These are phyloP conservation scores for Aleiodes alternator DNA, from an alignment of 2,888 invertebrate genomes.

Conservation along the genomic window DNA sequence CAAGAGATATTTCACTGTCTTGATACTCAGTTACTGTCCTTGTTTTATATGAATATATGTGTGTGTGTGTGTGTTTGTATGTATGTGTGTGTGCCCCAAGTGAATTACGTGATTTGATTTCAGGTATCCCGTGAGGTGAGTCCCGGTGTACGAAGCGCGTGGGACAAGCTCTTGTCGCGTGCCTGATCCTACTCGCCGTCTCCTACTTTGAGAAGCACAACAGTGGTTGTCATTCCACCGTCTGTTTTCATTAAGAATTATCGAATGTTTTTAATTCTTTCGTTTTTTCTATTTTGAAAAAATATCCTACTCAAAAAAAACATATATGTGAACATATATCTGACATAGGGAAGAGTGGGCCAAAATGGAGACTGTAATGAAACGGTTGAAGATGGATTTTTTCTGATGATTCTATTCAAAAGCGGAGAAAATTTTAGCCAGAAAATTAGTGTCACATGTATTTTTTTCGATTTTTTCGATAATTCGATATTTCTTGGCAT, in stretches of 20 bases:
- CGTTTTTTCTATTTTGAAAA: neutral
- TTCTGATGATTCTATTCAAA: too few relatives aligned
- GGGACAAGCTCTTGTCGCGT: slow-evolving; percentile 65
- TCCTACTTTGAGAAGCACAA: slow-evolving; percentile 36
- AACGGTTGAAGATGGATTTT: too few relatives aligned
- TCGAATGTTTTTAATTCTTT: neutral
- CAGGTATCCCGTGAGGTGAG: slow-evolving; percentile 55
- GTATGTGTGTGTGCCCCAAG: slow-evolving; percentile 23
- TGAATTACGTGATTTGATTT: slow-evolving; percentile 56
- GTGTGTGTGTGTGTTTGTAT: neutral
- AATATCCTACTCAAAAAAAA: too few relatives aligned
- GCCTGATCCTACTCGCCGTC: slow-evolving; percentile 55
- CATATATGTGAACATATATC: too few relatives aligned
- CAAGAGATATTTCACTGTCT: slow-evolving; percentile 24
- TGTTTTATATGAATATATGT: slow-evolving; percentile 18
- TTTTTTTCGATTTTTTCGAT: too few relatives aligned
- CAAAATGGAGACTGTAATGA: too few relatives aligned
- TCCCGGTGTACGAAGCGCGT: slow-evolving; percentile 59
- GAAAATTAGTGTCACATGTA: too few relatives aligned
- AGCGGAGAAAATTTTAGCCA: too few relatives aligned
- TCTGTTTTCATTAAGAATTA: slow-evolving; percentile 15
- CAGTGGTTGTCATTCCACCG: slow-evolving; percentile 58
- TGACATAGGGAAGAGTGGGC: too few relatives aligned
- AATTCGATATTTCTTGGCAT: too few relatives aligned
- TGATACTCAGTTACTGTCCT: slow-evolving; percentile 15